These are phyloP conservation scores for Apogon talboti DNA, from an alignment of 2,797 vertebrate species.

Conservation along the genomic window DNA sequence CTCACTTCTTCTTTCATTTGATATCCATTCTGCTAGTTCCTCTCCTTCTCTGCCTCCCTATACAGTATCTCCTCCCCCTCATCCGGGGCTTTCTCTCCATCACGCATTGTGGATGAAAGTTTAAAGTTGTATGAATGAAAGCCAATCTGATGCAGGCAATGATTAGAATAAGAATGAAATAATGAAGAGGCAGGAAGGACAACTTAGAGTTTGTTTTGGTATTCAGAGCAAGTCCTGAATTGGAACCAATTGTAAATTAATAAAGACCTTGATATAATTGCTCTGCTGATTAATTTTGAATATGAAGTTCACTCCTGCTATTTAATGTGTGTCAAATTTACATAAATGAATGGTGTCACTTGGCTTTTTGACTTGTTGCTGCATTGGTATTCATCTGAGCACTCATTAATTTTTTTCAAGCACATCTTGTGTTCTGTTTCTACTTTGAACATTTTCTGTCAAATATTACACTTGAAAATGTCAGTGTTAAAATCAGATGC, in stretches of 20 bases:
- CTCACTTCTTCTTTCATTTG: conserved; percentile 8
- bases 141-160: conserved; percentile 23
- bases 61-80: not conserved
- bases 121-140: conserved; percentile 27
- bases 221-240: not conserved
- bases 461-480: not conserved
- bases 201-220: not conserved
- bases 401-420: not conserved
- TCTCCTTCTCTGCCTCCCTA: not conserved
- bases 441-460: not conserved
- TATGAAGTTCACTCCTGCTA: not conserved
- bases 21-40: conserved; percentile 1
- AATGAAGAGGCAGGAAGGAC: not conserved
- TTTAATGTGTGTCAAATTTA: not conserved
- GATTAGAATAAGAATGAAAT: not conserved
- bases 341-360: not conserved
- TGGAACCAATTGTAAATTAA: too few species aligned
- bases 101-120: conserved; percentile 32
- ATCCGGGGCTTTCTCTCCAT: too few species aligned
- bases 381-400: not conserved
- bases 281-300: not conserved
- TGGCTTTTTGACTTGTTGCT: not conserved
- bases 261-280: too few species aligned
- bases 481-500: not conserved
- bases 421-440: not conserved